Base-by-base conservation (phyloP, 2,888 invertebrate genomes). In the Drosophila anomelani region DNA sequence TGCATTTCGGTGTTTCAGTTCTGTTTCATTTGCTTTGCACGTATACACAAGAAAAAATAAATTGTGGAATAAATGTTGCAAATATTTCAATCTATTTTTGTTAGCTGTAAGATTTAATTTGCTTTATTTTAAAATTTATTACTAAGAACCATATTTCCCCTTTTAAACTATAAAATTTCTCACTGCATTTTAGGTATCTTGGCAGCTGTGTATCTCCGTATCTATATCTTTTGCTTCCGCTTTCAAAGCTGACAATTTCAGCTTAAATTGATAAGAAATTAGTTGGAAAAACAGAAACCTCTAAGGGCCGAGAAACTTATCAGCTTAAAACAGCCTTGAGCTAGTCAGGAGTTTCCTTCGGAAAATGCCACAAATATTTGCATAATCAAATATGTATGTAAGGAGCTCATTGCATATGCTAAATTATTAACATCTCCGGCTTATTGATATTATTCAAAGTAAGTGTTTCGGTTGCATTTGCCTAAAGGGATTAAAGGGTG, bases 211-310 rank as follows among this genome's bases (percentile, higher is more conserved):
- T 53, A 49, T 43, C 17, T 39, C 9, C 13, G 29, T 34, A 55
- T 66, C 23, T 20, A 29, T 57, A 23, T 41, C 36, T 38, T 38
- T 15, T 12, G 13, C 71, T 38, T 56, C 36, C 20, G 43, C 13
- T 17, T 49, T 26, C 20, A 20, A 56, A 36, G 39, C 38, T 23
- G 10, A 17, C n/a, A 36, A 15, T 41, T 39, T 64, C 17, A 20
- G n/a, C 26, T 23, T 53, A 38, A 56, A 59, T 59, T 69, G 76
- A 58, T 69, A 76, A 57, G 53, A 54, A 76, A 49, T 73, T 76
- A 49, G 73, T 43, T 49, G 26, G 10, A 54, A 54, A 73, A 73
- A 59, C 44, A 67, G 7, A 15, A 56, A 10, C 10, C 34, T 17
- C 17, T 7, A n/a, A 4, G 47, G n/a, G 38, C 23, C 29, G 12